Base-by-base conservation (phyloP, 1,140 invertebrate species). In the Drosophila quadrilineata region DNA sequence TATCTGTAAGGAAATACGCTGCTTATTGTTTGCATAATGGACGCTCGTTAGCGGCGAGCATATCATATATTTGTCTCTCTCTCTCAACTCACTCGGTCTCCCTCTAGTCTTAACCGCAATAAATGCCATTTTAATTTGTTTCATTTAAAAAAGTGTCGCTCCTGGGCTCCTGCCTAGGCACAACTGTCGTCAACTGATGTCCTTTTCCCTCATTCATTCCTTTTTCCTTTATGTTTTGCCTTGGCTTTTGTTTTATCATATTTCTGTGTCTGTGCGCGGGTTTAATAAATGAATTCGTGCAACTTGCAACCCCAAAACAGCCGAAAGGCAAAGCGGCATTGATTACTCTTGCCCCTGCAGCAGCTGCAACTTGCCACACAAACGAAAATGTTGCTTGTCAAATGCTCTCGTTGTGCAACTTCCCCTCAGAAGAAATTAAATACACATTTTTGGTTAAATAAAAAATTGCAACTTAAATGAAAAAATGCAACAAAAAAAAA, bases 1-100 rank as follows among this genome's bases (percentile, higher is more conserved):
- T 84, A 84, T 85, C 79, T 82, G 71, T n/a, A 70, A 77, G 77
- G 77, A 84, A 73, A n/a, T n/a, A 54, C 73, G 46, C 52, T 73
- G 73, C 77, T 85, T 74, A 80, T 88, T 73, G 77, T 88, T 76
- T 74, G 72, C 86, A 64, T 88, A 88, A 88, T 88, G 86, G 85
- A 64, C 75, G 85, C 85, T 88, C 85, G 80, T 88, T 88, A 88
- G 86, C 79, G 66, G 26, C 36, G 46, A n/a, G n/a, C n/a, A n/a
- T n/a, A n/a, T n/a, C n/a, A n/a, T n/a, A n/a, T n/a, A n/a, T n/a
- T n/a, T 41, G 36, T 40, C 26, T 50, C 35, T 43, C 17, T 70
- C 33, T 9, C 24, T 40, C 22, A 33, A 45, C 4, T 21, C 19
- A 5, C 3, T 9, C 28, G 9, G 49, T 1, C 12, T n/a, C n/a